phyloP scores from a whole-genome alignment of 2,113 vertebrate genomes.

The Microcebus ravelobensis region DNA sequence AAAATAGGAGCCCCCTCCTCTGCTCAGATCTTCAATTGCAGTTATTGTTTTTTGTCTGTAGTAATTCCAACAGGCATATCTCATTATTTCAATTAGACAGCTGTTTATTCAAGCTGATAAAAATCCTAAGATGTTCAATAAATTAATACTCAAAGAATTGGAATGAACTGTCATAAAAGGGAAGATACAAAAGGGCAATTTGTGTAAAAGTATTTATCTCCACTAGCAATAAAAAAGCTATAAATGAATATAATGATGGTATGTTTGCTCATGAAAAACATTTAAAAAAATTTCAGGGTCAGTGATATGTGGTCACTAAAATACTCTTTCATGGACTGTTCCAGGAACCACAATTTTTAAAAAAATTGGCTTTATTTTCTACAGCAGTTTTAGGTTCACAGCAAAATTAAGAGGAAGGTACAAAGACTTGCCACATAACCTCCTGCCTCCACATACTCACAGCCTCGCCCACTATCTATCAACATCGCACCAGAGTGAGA shows the following conservation, averaged over 20 bases:
- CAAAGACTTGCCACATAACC: neutral
- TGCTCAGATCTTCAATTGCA: neutral
- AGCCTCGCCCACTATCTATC: too few species aligned
- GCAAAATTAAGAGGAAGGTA: neutral
- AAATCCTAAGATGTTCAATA: slow-evolving; percentile 11
- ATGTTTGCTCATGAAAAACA: neutral
- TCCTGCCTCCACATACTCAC: neutral
- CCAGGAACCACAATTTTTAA: neutral
- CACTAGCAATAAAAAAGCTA: neutral
- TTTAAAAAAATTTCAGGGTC: neutral
- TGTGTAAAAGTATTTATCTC: neutral
- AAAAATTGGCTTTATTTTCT: neutral
- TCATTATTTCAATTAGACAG: neutral
- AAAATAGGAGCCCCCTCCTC: neutral
- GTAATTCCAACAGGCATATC: neutral
- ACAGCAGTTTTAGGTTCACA: neutral
- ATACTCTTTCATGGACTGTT: neutral
- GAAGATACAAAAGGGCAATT: neutral
- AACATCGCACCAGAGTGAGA: neutral
- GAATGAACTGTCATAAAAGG: neutral
- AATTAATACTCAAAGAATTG: neutral
- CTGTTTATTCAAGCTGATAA: slow-evolving; percentile 4
- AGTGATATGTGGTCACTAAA: neutral
- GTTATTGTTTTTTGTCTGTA: neutral
- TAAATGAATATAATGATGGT: neutral